These are phyloP conservation scores for Euplagia quadripunctaria DNA, from an alignment of 2,888 invertebrate genomes.

Conservation along the genomic window DNA sequence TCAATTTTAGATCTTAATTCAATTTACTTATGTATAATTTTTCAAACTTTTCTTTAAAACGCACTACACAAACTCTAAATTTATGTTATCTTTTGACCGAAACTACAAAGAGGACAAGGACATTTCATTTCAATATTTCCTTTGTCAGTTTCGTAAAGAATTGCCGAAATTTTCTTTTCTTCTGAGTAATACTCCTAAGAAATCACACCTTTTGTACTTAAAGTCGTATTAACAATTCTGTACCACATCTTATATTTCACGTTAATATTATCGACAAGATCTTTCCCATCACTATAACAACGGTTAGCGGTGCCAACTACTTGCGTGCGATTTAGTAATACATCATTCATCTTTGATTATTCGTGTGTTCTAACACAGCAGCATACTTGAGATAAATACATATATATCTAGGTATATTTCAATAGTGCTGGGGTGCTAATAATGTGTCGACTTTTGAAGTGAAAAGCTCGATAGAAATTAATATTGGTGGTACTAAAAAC, in stretches of 20 bases:
- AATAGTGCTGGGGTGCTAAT: neutral
- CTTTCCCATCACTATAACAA: constrained; percentile 28
- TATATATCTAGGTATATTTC: neutral
- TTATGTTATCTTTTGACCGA: neutral
- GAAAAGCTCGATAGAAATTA: too few species aligned
- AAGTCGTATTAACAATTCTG: neutral
- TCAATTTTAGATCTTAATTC: too few species aligned
- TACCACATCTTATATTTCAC: neutral
- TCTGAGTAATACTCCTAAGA: neutral
- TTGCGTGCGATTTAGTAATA: constrained; percentile 33
- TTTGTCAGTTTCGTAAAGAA: neutral
- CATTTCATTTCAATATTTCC: neutral
- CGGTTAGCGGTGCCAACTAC: constrained; percentile 36
- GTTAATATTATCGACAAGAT: constrained; percentile 9
- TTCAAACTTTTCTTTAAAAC: neutral
- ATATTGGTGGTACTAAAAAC: too few species aligned
- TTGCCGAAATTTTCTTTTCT: neutral
- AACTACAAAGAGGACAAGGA: neutral
- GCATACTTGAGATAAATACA: too few species aligned
- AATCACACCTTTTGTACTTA: neutral
- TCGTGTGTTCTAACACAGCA: neutral
- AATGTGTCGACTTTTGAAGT: neutral
- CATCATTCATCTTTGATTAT: constrained; percentile 30
- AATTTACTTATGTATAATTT: neutral
- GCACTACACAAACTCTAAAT: neutral